phyloP scores from a whole-genome alignment of 2,888 invertebrate species.

The Torymus tubicola region DNA sequence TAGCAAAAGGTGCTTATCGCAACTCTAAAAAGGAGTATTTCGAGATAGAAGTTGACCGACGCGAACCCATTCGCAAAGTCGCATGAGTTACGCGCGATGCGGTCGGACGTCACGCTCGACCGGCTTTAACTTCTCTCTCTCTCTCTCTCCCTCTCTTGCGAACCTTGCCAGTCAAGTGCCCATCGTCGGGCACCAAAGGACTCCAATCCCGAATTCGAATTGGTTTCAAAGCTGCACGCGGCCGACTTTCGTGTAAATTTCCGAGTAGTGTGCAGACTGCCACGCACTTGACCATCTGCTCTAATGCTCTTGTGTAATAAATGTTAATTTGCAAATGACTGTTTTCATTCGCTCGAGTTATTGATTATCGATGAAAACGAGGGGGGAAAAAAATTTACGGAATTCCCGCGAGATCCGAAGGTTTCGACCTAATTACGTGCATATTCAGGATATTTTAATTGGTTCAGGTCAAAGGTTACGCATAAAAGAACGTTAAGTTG shows the following conservation, averaged over 20 bases:
- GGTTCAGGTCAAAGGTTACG: too few species aligned
- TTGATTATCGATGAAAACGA: too few species aligned
- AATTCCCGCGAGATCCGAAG: too few species aligned
- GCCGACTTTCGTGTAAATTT: background rate
- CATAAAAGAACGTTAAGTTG: too few species aligned
- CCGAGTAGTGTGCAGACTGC: background rate
- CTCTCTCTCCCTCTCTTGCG: background rate
- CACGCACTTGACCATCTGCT: background rate
- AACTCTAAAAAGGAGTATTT: background rate
- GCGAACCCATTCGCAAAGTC: slow-evolving; percentile 14
- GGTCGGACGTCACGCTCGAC: slow-evolving; percentile 6
- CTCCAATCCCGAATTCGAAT: slow-evolving; percentile 35
- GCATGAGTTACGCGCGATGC: slow-evolving; percentile 12
- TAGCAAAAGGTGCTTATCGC: background rate
- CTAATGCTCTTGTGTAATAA: too few species aligned
- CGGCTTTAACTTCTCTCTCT: slow-evolving; percentile 7
- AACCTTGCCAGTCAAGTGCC: slow-evolving; percentile 31
- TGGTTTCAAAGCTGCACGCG: slow-evolving; percentile 16
- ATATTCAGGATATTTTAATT: too few species aligned
- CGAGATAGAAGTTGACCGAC: background rate
- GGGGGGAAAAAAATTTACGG: too few species aligned
- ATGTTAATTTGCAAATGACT: too few species aligned
- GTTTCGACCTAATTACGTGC: too few species aligned
- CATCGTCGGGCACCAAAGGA: slow-evolving; percentile 11
- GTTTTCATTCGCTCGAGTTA: too few species aligned